Percentiles rank a stretch among this genome's conserved stretches.
phyloP scores from a whole-genome alignment of 2,113 vertebrate genomes.

The Helogale parvula region DNA sequence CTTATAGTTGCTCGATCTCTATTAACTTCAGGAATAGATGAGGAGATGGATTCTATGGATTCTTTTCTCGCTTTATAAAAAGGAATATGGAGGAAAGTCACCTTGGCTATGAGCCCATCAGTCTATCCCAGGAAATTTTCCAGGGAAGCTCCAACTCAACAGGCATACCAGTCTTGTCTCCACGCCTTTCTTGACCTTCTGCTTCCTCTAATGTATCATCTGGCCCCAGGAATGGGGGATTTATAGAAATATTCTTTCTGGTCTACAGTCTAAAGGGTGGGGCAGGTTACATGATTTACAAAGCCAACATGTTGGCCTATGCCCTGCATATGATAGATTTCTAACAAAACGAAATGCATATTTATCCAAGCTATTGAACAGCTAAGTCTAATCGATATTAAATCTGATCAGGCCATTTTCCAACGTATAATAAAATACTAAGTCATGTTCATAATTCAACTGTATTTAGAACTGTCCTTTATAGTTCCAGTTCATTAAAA shows the following conservation, averaged over 20 bases:
- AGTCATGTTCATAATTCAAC: constrained; percentile 42
- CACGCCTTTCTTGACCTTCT: not conserved
- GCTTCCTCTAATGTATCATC: not conserved
- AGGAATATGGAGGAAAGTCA: not conserved
- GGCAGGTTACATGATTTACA: constrained; percentile 4
- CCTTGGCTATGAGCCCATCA: not conserved
- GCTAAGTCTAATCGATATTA: constrained; percentile 31
- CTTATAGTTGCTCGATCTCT: not conserved
- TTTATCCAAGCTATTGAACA: constrained; percentile 62
- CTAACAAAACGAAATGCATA: constrained; percentile 67
- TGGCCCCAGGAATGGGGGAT: not conserved
- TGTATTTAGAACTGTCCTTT: constrained; percentile 25
- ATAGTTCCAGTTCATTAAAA: constrained; percentile 34
- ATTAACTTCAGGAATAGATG: not conserved
- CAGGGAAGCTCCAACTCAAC: not conserved
- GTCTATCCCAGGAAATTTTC: not conserved
- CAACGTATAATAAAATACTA: constrained; percentile 46
- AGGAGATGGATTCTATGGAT: not conserved
- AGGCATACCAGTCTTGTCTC: not conserved
- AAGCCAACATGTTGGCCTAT: constrained; percentile 19
- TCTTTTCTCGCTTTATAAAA: not conserved
- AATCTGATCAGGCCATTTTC: constrained; percentile 63
- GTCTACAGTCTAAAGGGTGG: not conserved
- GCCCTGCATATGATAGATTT: constrained; percentile 61
- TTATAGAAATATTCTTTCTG: not conserved